phyloP scores from a whole-genome alignment of 2,113 vertebrate genomes.

The Spermophilus dauricus region DNA sequence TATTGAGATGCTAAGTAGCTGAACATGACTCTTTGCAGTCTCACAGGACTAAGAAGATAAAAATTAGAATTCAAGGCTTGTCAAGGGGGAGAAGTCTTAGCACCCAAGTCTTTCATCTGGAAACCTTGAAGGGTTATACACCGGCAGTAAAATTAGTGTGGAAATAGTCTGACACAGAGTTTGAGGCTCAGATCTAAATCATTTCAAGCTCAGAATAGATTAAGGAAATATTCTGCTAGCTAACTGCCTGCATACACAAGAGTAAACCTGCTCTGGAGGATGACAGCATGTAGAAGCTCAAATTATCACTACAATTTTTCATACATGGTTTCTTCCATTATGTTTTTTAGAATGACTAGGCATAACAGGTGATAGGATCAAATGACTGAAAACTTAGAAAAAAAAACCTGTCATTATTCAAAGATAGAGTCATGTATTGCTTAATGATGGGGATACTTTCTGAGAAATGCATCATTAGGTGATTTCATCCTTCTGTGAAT shows the following conservation, averaged over 20 bases:
- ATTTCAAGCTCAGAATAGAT: background rate
- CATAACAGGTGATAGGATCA: background rate
- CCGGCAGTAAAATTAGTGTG: background rate
- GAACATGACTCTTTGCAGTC: background rate
- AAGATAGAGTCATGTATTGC: background rate
- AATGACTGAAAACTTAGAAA: slow-evolving; percentile 42
- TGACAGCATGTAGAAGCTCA: slow-evolving; percentile 26
- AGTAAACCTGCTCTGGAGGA: background rate
- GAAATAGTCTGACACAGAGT: background rate
- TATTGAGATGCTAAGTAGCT: background rate
- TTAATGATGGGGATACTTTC: background rate
- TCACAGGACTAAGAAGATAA: background rate
- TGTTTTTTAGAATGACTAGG: background rate
- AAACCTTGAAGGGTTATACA: background rate
- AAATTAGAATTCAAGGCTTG: background rate
- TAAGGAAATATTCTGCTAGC: background rate
- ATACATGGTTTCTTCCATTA: background rate
- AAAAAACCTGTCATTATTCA: slow-evolving; percentile 34
- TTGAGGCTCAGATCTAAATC: slow-evolving; percentile 29
- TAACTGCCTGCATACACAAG: slow-evolving; percentile 32
- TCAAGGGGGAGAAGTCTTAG: background rate
- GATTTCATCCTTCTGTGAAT: background rate
- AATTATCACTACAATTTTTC: slow-evolving; percentile 37
- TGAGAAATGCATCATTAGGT: background rate
- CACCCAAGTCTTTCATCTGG: background rate